These are phyloP conservation scores for Coelopa pilipes DNA, from an alignment of 2,888 invertebrate species.

Conservation along the genomic window DNA sequence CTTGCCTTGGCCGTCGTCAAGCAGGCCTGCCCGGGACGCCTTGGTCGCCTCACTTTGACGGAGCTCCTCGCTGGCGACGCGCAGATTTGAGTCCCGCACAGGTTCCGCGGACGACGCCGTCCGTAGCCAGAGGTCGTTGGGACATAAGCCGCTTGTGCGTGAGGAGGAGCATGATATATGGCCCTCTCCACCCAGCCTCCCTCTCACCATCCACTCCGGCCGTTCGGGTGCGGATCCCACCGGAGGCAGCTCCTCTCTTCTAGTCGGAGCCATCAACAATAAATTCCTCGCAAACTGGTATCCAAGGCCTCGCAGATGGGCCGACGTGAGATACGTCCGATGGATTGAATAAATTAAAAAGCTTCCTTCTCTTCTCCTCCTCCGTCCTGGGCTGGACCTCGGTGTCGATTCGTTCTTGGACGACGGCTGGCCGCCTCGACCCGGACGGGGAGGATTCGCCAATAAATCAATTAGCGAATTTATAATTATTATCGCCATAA, in stretches of 20 bases:
- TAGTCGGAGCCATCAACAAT: conserved; percentile 32
- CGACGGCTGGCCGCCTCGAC: too few relatives aligned
- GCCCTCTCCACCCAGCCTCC: neutral
- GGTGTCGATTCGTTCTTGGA: neutral
- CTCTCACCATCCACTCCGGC: too few relatives aligned
- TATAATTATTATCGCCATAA: conserved; percentile 64
- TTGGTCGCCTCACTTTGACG: conserved; percentile 21
- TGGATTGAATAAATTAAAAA: conserved; percentile 42
- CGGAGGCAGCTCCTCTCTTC: conserved; percentile 14
- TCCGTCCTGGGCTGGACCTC: too few relatives aligned
- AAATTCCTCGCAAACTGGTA: conserved; percentile 49
- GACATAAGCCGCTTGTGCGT: conserved; percentile 12
- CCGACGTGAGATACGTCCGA: conserved; percentile 25
- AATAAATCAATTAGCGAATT: conserved; percentile 63
- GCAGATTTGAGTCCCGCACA: conserved; percentile 28
- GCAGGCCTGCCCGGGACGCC: neutral
- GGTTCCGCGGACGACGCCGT: conserved; percentile 11
- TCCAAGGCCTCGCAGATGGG: conserved; percentile 46
- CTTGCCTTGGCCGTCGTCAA: neutral
- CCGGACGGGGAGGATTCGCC: conserved; percentile 24
- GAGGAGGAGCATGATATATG: conserved; percentile 25
- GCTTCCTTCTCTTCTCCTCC: neutral
- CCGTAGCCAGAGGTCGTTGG: conserved; percentile 25
- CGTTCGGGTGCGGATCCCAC: conserved; percentile 17
- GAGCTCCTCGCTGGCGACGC: conserved; percentile 17